Base-by-base conservation (phyloP, 2,113 vertebrate genomes). In the Catharus fuscescens region DNA sequence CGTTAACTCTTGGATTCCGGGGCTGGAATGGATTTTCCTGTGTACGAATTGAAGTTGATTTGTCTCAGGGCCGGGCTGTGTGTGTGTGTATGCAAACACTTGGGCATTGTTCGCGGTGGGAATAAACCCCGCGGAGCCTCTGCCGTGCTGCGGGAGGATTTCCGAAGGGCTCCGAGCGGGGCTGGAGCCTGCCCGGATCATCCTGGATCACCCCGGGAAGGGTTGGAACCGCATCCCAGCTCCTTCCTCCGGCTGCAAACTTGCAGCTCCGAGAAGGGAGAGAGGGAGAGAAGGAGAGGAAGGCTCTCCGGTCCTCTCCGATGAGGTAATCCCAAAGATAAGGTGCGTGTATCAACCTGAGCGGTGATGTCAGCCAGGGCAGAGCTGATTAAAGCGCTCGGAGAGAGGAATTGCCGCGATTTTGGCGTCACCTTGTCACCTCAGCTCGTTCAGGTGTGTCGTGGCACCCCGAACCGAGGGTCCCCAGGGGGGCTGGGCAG, bases 281-380 rank as follows among this genome's bases (percentile, higher is more conserved):
- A 31, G 8, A 20, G 17, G 8, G 47, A 10, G 72, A 36, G 48
- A 10, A n/a, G 13, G 40, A 64, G 59, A 59, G 74, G n/a, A 83
- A 82, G 86, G 83, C 83, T 90, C 82, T 70, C 72, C 6, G 32
- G 57, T 36, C 12, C 84, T 84, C 90, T 91, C 38, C 54, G 67
- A 90, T 95, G 96, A 97, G 95, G 91, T 94, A 88, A 97, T 96
- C 74, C 64, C 38, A 1, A 16, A 93, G 92, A 92, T 93, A 94
- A 92, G 92, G 57, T 53, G 92, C 89, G 4, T 96, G 93, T 80
- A 10, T 31, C 40, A 82, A 97, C 91, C 80, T 91, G 87, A 90
- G 36, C 20, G 31, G 66, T 93, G 93, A 93, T 91, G 93, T 87
- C 90, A 95, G 95, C 11, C 25, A 4, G 66, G 28, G 69, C 20